These are phyloP conservation scores for Stomorhina lunata DNA, from an alignment of 2,888 invertebrate species.

Conservation along the genomic window DNA sequence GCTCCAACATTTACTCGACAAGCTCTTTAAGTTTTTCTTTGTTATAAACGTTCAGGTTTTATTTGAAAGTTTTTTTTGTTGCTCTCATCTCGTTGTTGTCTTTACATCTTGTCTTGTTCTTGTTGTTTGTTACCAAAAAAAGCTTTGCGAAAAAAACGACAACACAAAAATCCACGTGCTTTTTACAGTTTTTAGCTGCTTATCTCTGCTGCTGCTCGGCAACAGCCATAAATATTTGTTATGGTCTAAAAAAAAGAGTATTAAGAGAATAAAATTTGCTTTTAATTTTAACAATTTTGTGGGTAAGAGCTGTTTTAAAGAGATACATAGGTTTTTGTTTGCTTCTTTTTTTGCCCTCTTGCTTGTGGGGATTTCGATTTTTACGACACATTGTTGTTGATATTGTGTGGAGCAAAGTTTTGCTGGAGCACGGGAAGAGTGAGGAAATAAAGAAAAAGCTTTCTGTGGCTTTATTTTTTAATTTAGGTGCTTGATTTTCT, in stretches of 20 bases:
- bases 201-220: constrained; percentile 21
- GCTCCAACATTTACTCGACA: constrained; percentile 28
- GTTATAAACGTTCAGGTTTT: constrained; percentile 20
- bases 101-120: constrained; percentile 45
- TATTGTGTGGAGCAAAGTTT: constrained; percentile 30
- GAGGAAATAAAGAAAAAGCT: constrained; percentile 24
- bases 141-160: constrained; percentile 40
- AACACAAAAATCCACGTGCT: constrained; percentile 62
- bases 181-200: constrained; percentile 44
- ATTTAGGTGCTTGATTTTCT: constrained; percentile 28
- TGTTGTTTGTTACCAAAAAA: constrained; percentile 29
- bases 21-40: constrained; percentile 58
- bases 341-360: constrained; percentile 38
- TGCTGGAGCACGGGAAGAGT: constrained; percentile 1
- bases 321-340: no score
- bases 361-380: neutral
- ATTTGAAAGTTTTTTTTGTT: constrained; percentile 22
- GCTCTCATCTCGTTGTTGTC: neutral
- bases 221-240: neutral
- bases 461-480: constrained; percentile 11
- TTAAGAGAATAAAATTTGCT: constrained; percentile 42
- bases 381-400: constrained; percentile 16
- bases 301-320: constrained; percentile 55
- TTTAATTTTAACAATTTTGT: constrained; percentile 1
- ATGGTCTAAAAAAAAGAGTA: constrained; percentile 44